phyloP scores from a whole-genome alignment of 1,140 invertebrate species.

The Scylla paramamosain region DNA sequence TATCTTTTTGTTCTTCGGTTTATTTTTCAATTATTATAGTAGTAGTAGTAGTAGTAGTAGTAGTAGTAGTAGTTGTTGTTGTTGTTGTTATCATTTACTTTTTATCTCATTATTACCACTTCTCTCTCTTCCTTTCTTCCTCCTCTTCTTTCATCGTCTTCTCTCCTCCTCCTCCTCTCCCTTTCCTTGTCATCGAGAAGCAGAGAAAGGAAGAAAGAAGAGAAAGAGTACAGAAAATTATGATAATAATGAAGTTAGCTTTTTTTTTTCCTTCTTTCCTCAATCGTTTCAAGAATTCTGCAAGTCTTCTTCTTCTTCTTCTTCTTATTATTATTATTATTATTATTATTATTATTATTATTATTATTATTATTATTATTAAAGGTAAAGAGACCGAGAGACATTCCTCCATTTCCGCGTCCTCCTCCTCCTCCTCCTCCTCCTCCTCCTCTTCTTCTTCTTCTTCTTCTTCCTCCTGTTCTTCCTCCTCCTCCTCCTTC shows the following conservation, averaged over 20 bases:
- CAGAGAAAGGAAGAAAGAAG: not conserved
- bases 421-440: not conserved
- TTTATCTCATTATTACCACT: no score
- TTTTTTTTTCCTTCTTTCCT: no score
- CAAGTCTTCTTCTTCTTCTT: not conserved
- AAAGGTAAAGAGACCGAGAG: not conserved
- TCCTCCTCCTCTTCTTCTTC: not conserved
- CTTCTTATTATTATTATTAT: no score
- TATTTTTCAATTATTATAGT: constrained; percentile 17
- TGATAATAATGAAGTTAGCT: no score
- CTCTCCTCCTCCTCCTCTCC: not conserved
- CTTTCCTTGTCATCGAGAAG: not conserved
- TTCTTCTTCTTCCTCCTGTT: not conserved
- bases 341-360: no score
- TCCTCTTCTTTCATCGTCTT: no score
- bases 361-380: no score
- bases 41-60: not conserved
- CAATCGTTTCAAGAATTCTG: no score
- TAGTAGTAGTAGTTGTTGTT: no score
- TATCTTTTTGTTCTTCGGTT: not conserved
- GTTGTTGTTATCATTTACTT: no score
- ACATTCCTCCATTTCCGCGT: not conserved
- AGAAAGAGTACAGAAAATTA: not conserved
- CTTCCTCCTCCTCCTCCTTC: not conserved
- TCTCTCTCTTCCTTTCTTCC: no score